Evolutionary conservation across 2,113 vertebrate genomes (phyloP), one percentile per base, ranked within the genome.

Genomic region (Danionella cerebrum): DNA sequence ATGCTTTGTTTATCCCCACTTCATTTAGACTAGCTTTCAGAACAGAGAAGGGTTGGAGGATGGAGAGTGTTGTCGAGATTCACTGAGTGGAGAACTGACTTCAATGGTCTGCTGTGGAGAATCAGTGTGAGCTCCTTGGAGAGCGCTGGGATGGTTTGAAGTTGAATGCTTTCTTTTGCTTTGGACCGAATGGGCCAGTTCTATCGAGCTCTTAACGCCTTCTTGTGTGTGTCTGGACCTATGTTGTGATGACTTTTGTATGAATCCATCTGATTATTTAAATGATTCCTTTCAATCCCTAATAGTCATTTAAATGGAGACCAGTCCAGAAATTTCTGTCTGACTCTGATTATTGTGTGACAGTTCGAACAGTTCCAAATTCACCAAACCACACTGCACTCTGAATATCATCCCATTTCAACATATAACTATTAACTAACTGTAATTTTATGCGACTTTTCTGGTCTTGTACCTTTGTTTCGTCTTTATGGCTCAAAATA

Each of bases 1-100:
- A 60, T 55, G 73, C 84, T 84, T 87, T 93, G 91, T 94, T 96
- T 97, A 91, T 90, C 91, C 89, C 88, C 88, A 91, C 87, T 94
- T 89, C 82, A 65, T 87, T 82, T 91, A 89, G 86, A 84, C 55
- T 59, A 18, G 9, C 84, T 81, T 91, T 88, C 89, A 86, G 79
- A 73, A 83, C 82, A 84, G 82, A 83, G 82, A 83, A 84, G 84
- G 81, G 81, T 8, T 14, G 59, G 59, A 19, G 39, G 24, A 11
- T 29, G 22, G 22, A 18, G 83, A 85, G 86, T n/a, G n/a, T n/a
- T n/a, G n/a, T n/a, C n/a, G 84, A 70, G 21, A 60, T 25, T 57
- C 25, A 52, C 62, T 64, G 39, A 47, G 18, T 27, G 33, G 24
- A 81, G 78, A 85, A 90, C 81, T 78, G 71, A 70, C 84, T 84